A percentile compares a stretch with the other conserved stretches of the same genome.
These are phyloP conservation scores for Panulirus ornatus DNA, from an alignment of 1,140 invertebrate species.

Conservation along the genomic window DNA sequence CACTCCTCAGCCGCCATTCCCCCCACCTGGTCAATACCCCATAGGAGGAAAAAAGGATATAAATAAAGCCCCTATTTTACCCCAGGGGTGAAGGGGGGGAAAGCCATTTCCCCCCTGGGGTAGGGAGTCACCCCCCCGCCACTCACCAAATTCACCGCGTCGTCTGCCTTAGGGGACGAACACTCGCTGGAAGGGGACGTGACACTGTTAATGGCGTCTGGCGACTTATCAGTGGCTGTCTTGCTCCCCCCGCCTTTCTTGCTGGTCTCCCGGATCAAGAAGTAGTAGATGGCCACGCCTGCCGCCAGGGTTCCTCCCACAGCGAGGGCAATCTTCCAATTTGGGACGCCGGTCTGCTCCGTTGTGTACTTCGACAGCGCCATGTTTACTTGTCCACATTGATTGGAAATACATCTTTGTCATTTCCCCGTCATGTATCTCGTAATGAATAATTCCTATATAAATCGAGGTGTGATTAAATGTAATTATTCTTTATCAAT, in stretches of 20 bases:
- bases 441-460: too few relatives aligned
- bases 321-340: slow-evolving; percentile 87
- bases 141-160: slow-evolving; percentile 66
- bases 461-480: too few relatives aligned
- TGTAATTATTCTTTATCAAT: too few relatives aligned
- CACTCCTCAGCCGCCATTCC: too few relatives aligned
- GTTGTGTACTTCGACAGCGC: slow-evolving; percentile 71
- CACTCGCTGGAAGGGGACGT: background rate
- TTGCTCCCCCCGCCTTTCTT: slow-evolving; percentile 44
- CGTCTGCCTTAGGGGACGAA: slow-evolving; percentile 69
- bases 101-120: too few relatives aligned
- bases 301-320: slow-evolving; percentile 87
- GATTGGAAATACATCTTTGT: background rate
- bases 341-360: slow-evolving; percentile 77
- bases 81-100: too few relatives aligned
- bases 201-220: slow-evolving; percentile 27
- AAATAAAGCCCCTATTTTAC: too few relatives aligned
- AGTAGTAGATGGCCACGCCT: slow-evolving; percentile 86
- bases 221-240: slow-evolving; percentile 29
- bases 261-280: slow-evolving; percentile 84
- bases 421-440: too few relatives aligned
- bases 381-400: slow-evolving; percentile 68
- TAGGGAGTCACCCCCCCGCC: too few relatives aligned
- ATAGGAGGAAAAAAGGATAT: too few relatives aligned
- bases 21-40: too few relatives aligned